Percentiles rank a stretch among this genome's conserved stretches.
phyloP scores from a whole-genome alignment of 2,888 invertebrate genomes.

The Pollenia angustigena region DNA sequence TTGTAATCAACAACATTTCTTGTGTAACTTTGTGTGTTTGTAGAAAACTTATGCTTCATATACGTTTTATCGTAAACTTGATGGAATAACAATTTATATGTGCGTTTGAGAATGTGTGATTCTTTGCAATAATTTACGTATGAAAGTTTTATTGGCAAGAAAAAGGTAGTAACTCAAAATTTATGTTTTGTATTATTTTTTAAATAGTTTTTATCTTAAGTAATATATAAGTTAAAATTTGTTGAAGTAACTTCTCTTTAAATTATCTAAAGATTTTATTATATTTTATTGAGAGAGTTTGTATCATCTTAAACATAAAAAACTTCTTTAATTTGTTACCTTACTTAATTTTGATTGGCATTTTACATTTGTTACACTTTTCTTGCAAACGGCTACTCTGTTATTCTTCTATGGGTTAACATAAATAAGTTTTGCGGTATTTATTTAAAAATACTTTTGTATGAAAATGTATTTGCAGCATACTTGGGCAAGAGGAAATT shows the following conservation, averaged over 20 bases:
- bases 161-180: neutral
- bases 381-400: neutral
- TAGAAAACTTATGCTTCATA: slow-evolving; percentile 16
- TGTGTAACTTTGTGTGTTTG: neutral
- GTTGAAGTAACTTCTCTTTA: no score
- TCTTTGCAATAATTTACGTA: neutral
- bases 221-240: no score
- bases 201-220: no score
- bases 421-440: neutral
- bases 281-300: neutral
- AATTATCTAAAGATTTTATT: no score
- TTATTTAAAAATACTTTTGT: slow-evolving; percentile 5
- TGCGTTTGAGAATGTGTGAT: neutral
- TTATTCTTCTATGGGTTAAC: neutral
- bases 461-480: neutral
- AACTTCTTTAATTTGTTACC: no score
- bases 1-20: slow-evolving; percentile 42
- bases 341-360: neutral
- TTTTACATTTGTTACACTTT: neutral
- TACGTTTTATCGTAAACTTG: neutral
- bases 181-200: neutral
- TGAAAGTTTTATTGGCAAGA: neutral
- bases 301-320: no score
- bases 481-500: neutral
- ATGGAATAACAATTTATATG: neutral